phyloP scores from a whole-genome alignment of 2,888 invertebrate species.

The Eumacrocentrus americanus region DNA sequence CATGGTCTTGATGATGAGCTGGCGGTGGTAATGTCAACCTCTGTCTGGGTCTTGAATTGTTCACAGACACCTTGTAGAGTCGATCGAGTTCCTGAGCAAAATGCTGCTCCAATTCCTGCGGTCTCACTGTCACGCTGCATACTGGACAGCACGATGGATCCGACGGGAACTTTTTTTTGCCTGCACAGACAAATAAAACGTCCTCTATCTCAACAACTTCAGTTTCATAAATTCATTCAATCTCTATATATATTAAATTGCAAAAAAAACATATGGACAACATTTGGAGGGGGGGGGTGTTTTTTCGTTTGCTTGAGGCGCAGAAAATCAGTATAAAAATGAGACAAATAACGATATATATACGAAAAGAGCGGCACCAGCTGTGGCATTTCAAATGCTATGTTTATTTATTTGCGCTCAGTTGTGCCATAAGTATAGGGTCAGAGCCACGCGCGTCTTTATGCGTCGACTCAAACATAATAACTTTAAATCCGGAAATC shows the following conservation, averaged over 20 bases:
- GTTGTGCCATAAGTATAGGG: not conserved
- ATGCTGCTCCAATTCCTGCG: conserved; percentile 84
- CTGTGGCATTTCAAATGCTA: conserved; percentile 42
- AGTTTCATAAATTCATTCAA: too few species aligned
- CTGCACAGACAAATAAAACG: conserved; percentile 39
- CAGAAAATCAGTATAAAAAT: conserved; percentile 7
- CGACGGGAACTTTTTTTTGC: conserved; percentile 59
- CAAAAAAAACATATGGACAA: conserved; percentile 10
- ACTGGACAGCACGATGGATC: conserved; percentile 86
- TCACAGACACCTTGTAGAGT: conserved; percentile 66
- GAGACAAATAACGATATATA: conserved; percentile 11
- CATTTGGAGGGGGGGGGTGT: too few species aligned
- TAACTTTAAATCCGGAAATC: conserved; percentile 46
- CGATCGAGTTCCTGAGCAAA: conserved; percentile 80
- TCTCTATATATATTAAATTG: conserved; percentile 7
- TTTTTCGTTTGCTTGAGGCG: not conserved
- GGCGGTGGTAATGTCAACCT: conserved; percentile 60
- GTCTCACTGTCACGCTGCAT: conserved; percentile 83
- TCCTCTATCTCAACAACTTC: not conserved
- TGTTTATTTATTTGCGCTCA: conserved; percentile 46
- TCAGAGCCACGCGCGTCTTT: not conserved
- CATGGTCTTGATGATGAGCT: conserved; percentile 54
- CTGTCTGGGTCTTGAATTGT: conserved; percentile 53
- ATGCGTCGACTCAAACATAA: not conserved
- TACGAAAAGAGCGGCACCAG: conserved; percentile 38